Conservation (phyloP, 2,797 vertebrate species). For the Pempheris klunzingeri region DNA sequence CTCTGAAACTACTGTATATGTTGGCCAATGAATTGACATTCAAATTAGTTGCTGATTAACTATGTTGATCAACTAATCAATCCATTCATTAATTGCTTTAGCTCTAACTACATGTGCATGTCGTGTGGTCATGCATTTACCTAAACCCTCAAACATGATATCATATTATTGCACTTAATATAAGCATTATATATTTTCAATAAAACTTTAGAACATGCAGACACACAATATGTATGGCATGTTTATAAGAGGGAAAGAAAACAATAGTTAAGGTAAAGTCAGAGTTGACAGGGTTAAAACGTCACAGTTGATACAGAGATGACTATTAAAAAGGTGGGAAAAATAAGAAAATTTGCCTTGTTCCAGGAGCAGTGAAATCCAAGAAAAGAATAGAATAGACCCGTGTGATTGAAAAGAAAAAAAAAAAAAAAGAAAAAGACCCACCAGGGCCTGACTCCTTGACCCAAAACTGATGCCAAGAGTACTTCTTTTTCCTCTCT, state of each 20-base stretch:
- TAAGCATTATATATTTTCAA: neutral
- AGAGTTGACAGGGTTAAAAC: neutral
- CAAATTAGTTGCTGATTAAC: neutral
- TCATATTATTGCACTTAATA: neutral
- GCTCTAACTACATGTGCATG: neutral
- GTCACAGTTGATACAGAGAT: neutral
- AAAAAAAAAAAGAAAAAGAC: conserved; percentile 27
- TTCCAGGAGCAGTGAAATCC: conserved; percentile 10
- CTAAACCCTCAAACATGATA: neutral
- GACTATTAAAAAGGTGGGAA: neutral
- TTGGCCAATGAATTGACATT: neutral
- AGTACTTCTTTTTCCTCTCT: conserved; percentile 51
- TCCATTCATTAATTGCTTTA: neutral
- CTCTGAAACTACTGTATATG: no score
- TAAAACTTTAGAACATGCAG: neutral
- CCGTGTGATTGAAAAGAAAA: conserved; percentile 11
- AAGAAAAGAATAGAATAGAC: conserved; percentile 24
- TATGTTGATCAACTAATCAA: neutral
- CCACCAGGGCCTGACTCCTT: conserved; percentile 74
- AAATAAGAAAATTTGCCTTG: conserved; percentile 1
- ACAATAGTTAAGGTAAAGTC: neutral
- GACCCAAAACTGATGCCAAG: conserved; percentile 47
- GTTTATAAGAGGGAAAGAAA: neutral
- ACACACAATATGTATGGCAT: neutral
- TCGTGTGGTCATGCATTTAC: neutral